Evolutionary conservation across 2,888 invertebrate species (phyloP), one percentile per base, ranked within the genome.

Genomic region (Nomada goodeniana): DNA sequence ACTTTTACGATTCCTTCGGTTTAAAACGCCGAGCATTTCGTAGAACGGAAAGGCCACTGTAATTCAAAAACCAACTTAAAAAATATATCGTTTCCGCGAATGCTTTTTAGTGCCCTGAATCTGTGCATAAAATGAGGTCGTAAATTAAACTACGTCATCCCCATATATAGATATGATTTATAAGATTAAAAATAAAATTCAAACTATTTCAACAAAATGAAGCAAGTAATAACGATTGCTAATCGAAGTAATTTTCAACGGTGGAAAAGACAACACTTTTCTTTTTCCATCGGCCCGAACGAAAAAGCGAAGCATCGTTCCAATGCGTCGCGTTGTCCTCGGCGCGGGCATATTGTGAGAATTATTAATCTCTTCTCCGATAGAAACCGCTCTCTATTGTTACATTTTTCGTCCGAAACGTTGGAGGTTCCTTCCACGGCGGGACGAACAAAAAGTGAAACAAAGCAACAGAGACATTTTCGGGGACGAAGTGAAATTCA

Each of bases 341-440:
- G 10, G 29, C 52, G 36, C 26, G 55, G 36, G 63, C 53, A 50
- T 53, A 53, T 47, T 53, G 47, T 53, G 55, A 59, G 63, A 72
- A 80, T 80, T 80, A 80, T 80, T 80, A 80, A 80, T 80, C 80
- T 67, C 50, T 80, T 80, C 80, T 63, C 55, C 65, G 57, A 72
- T 72, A 80, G 55, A 50, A 44, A 20, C 13, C 42, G 76, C 36
- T 67, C 42, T 29, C 44, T 72, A 72, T 80, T 80, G 80, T 80
- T 72, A 63, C 60, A 72, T 63, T 80, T 72, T 68, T 71, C 71
- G 65, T 64, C 42, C 23, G 55, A 11, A 44, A 23, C 68, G 77
- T 44, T 44, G 78, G 79, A 36, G 20, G 80, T 80, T 71, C 72
- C 80, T 65, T 80, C 23, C 57, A 11, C 67, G 80, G 13, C 61